Conservation (phyloP, 2,888 invertebrate species). For the Syrista parreyssii region DNA sequence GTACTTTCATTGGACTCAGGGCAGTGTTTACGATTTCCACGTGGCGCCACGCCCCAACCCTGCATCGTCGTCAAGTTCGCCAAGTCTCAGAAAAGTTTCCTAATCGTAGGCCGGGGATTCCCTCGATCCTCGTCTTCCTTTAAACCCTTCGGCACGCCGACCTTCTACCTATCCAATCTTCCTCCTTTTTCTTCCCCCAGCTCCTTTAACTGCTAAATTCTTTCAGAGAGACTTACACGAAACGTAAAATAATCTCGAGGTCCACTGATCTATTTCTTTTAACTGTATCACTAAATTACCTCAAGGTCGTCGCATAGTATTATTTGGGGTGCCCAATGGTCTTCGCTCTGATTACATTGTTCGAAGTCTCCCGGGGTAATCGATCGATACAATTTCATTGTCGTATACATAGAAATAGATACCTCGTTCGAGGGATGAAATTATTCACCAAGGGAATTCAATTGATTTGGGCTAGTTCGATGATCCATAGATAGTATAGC, state of each 20-base stretch:
- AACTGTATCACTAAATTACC: background rate
- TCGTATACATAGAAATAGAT: background rate
- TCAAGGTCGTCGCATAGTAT: background rate
- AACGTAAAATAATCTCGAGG: background rate
- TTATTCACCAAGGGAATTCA: background rate
- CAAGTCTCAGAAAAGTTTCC: slow-evolving; percentile 47
- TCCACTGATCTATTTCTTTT: background rate
- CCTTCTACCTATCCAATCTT: slow-evolving; percentile 14
- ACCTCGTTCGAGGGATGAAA: background rate
- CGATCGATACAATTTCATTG: background rate
- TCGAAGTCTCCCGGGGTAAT: background rate
- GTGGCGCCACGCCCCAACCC: slow-evolving; percentile 38
- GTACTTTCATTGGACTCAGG: slow-evolving; percentile 6
- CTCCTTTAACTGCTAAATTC: slow-evolving; percentile 27
- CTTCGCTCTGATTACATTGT: background rate
- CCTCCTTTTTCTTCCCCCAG: slow-evolving; percentile 7
- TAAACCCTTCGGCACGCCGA: background rate
- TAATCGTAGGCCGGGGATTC: slow-evolving; percentile 49
- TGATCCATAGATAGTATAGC: background rate
- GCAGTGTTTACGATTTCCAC: slow-evolving; percentile 48
- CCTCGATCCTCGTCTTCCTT: slow-evolving; percentile 12
- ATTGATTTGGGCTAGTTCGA: background rate
- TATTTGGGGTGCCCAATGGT: background rate
- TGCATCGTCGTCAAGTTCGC: slow-evolving; percentile 35
- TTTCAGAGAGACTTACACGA: slow-evolving; percentile 19